Conservation (phyloP, 2,888 invertebrate genomes). For the Polietes domitor region DNA sequence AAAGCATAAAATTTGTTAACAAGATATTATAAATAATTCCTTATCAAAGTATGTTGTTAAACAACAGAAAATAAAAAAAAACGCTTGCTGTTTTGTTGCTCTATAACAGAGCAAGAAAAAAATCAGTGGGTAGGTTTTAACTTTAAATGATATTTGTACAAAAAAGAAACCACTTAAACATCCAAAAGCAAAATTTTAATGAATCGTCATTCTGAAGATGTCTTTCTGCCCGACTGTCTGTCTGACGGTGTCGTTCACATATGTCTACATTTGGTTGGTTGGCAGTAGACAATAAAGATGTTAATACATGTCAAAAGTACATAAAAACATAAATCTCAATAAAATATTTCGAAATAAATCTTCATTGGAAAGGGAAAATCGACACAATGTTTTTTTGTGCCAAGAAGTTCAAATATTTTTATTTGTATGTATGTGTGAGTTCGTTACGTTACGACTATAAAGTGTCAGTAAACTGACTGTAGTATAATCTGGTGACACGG, state of each 20-base stretch:
- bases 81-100: background rate
- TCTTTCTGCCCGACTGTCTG: background rate
- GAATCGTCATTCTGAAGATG: background rate
- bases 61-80: too few relatives aligned
- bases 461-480: slow-evolving; percentile 5
- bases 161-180: slow-evolving; percentile 49
- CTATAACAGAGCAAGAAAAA: too few relatives aligned
- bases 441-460: background rate
- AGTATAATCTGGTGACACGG: background rate
- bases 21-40: slow-evolving; percentile 40
- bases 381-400: background rate
- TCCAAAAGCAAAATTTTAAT: slow-evolving; percentile 27
- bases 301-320: slow-evolving; percentile 13
- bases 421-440: background rate
- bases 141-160: slow-evolving; percentile 26
- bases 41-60: background rate
- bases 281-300: slow-evolving; percentile 35
- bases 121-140: slow-evolving; percentile 21
- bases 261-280: slow-evolving; percentile 3
- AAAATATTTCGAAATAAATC: slow-evolving; percentile 5
- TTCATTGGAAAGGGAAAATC: background rate
- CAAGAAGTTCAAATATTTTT: background rate
- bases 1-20: slow-evolving; percentile 53
- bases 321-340: slow-evolving; percentile 41
- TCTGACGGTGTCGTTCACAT: slow-evolving; percentile 8